Conservation (phyloP, 2,888 invertebrate genomes). For the Pammene fasciana region DNA sequence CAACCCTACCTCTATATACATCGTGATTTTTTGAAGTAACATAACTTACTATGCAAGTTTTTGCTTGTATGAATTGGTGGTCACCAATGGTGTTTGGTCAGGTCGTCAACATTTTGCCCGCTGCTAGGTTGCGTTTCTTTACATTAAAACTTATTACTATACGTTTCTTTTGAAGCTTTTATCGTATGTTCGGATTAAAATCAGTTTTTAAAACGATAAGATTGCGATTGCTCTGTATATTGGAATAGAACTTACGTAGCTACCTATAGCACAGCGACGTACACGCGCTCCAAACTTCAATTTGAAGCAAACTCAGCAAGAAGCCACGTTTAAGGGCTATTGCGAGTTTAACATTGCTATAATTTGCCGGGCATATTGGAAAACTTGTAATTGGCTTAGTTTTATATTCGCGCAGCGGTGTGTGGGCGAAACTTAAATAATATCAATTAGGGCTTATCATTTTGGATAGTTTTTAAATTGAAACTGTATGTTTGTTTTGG, state of each 20-base stretch:
- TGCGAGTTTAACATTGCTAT: slow-evolving; percentile 74
- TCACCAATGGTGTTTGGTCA: too few relatives aligned
- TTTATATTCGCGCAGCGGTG: slow-evolving; percentile 72
- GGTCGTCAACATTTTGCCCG: too few relatives aligned
- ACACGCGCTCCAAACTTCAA: slow-evolving; percentile 60
- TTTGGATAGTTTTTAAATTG: slow-evolving; percentile 49
- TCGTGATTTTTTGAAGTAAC: too few relatives aligned
- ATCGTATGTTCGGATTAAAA: too few relatives aligned
- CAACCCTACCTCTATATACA: too few relatives aligned
- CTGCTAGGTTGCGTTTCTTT: too few relatives aligned
- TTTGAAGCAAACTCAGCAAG: slow-evolving; percentile 61
- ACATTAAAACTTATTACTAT: too few relatives aligned
- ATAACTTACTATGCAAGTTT: too few relatives aligned
- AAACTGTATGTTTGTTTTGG: slow-evolving; percentile 12
- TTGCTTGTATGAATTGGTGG: too few relatives aligned
- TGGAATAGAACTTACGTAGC: neutral
- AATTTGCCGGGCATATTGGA: slow-evolving; percentile 77
- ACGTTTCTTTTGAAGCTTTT: too few relatives aligned
- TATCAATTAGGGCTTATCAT: slow-evolving; percentile 56
- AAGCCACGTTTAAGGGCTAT: slow-evolving; percentile 64
- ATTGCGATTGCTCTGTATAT: neutral
- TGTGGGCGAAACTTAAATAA: slow-evolving; percentile 68
- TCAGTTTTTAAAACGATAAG: neutral
- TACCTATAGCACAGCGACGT: slow-evolving; percentile 45
- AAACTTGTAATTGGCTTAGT: slow-evolving; percentile 81